Percentiles rank a stretch among this genome's conserved stretches.
These are phyloP conservation scores for Mesocricetus auratus DNA, from an alignment of 2,113 vertebrate species.

Conservation along the genomic window DNA sequence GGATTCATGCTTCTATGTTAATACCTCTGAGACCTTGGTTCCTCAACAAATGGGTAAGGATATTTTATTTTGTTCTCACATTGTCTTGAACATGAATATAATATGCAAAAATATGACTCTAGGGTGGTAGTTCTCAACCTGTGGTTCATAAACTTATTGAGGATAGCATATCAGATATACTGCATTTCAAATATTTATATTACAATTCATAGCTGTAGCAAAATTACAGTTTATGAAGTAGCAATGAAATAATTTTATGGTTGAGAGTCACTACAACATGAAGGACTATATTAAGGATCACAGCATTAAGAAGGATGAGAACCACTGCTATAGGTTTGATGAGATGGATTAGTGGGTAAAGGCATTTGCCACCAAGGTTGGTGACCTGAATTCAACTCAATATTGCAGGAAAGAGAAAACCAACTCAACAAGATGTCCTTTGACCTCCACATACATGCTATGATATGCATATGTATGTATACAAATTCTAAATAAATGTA, in stretches of 20 bases:
- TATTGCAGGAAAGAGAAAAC: not conserved
- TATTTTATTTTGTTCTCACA: rapidly evolving
- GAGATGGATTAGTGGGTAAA: no score
- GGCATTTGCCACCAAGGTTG: no score
- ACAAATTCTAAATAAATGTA: not conserved
- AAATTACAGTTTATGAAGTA: not conserved
- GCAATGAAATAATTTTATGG: no score
- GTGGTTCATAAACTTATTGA: not conserved
- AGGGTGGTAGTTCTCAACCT: not conserved
- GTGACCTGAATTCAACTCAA: no score
- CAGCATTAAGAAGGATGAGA: no score
- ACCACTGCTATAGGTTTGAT: no score
- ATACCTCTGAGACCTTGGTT: not conserved
- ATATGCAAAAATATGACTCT: not conserved
- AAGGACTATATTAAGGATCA: no score
- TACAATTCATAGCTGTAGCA: not conserved
- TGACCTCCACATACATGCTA: not conserved
- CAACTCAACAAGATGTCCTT: not conserved
- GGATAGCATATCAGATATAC: not conserved
- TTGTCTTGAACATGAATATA: not conserved
- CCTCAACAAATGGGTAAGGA: not conserved
- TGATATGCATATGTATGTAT: not conserved
- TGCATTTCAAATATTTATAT: not conserved
- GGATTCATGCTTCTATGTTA: not conserved
- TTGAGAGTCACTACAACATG: no score